Evolutionary conservation across 2,113 vertebrate species (phyloP).

Genomic region (Trematocara unimaculatum): DNA sequence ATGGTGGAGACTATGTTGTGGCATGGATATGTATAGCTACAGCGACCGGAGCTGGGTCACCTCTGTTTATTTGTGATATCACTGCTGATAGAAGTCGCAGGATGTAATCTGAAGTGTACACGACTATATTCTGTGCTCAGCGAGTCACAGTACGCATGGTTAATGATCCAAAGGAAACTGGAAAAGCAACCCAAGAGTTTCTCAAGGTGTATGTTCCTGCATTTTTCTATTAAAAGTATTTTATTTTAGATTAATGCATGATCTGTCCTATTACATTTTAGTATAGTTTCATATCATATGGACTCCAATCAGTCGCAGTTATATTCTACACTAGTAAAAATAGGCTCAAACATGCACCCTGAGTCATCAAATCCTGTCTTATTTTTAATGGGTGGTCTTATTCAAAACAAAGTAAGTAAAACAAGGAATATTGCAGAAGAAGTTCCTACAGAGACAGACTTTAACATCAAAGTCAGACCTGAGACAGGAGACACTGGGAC

Average conservation of each 20-base stretch:
- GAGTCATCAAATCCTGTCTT: neutral
- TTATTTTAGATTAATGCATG: neutral
- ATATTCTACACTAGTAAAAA: neutral
- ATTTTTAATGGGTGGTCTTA: neutral
- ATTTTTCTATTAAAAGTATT: neutral
- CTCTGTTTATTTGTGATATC: neutral
- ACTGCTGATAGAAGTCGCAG: neutral
- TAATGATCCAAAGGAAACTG: neutral
- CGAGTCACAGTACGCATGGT: neutral
- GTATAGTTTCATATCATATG: neutral
- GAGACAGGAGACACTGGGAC: neutral
- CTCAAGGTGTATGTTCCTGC: neutral
- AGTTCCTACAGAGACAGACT: neutral
- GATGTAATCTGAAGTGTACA: neutral
- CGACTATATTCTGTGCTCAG: neutral
- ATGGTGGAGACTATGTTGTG: neutral
- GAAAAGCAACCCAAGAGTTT: neutral
- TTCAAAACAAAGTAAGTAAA: neutral
- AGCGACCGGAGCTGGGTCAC: neutral
- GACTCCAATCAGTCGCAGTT: neutral
- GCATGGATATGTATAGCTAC: neutral
- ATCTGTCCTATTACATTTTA: neutral
- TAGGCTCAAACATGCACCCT: neutral
- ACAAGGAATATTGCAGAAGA: neutral
- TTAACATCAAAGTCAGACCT: neutral